Conservation (phyloP, 53 echinoderm and acorn worm genomes). For the Antedon mediterranea region DNA sequence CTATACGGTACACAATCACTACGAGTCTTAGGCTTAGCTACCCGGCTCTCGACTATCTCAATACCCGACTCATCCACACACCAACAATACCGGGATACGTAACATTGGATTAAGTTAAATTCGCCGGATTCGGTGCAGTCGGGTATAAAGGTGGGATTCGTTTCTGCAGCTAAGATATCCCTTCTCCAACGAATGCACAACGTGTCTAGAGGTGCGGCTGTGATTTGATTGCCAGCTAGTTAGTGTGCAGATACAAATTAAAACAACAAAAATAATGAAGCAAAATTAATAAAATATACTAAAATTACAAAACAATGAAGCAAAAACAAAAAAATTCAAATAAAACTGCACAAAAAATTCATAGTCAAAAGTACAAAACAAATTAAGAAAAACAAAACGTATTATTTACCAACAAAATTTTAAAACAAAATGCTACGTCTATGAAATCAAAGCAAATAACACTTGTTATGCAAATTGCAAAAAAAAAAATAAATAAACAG, state of each 20-base stretch:
- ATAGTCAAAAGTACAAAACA: no score
- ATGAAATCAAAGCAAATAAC: no score
- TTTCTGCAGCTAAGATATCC: neutral
- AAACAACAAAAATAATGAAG: neutral
- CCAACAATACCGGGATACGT: conserved; percentile 57
- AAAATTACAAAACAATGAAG: no score
- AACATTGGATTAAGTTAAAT: conserved; percentile 57
- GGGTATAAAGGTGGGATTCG: conserved; percentile 24
- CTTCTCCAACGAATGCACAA: neutral
- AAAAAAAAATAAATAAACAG: no score
- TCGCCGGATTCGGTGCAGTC: conserved; percentile 45
- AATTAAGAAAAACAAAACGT: no score
- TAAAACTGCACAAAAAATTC: no score
- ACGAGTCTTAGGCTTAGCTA: neutral
- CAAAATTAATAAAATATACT: no score
- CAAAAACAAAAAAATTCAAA: no score
- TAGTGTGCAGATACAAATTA: neutral
- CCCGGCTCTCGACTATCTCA: conserved; percentile 41
- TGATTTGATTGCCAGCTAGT: neutral
- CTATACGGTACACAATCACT: neutral
- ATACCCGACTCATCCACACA: conserved; percentile 64
- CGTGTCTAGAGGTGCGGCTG: neutral
- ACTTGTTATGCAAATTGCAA: no score
- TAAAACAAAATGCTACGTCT: no score
- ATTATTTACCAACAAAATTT: no score